Conservation (phyloP, 1,140 invertebrate genomes). For the Drosophila ananassae region DNA sequence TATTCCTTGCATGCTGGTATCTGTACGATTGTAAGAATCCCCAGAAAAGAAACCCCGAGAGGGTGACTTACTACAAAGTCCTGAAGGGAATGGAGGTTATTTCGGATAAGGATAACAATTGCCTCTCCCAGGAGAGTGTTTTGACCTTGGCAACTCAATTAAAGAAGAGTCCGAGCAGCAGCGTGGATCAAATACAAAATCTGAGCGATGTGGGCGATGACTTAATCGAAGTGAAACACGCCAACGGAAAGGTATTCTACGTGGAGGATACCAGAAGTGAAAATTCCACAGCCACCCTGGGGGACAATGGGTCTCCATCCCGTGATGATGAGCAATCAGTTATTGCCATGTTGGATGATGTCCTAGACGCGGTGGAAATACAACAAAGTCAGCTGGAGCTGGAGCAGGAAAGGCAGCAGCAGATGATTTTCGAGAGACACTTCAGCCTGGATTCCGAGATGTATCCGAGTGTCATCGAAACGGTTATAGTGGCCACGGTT, state of each 20-base stretch:
- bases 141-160: slow-evolving; percentile 49
- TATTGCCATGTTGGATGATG: slow-evolving; percentile 77
- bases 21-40: slow-evolving; percentile 71
- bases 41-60: slow-evolving; percentile 61
- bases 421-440: slow-evolving; percentile 63
- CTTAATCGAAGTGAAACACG: slow-evolving; percentile 62
- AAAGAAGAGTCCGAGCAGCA: slow-evolving; percentile 42
- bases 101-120: neutral
- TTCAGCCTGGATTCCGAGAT: slow-evolving; percentile 75
- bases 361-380: slow-evolving; percentile 69
- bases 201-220: slow-evolving; percentile 71
- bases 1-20: slow-evolving; percentile 79
- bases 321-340: slow-evolving; percentile 71
- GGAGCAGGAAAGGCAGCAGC: slow-evolving; percentile 27
- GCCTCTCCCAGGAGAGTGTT: slow-evolving; percentile 55
- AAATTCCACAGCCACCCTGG: slow-evolving; percentile 39
- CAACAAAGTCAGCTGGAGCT: slow-evolving; percentile 37
- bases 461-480: slow-evolving; percentile 76
- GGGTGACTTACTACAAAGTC: slow-evolving; percentile 49
- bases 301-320: slow-evolving; percentile 14
- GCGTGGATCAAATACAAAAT: slow-evolving; percentile 71
- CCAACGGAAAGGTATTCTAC: slow-evolving; percentile 77
- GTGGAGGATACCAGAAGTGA: slow-evolving; percentile 72
- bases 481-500: slow-evolving; percentile 76
- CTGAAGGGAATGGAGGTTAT: slow-evolving; percentile 27